A percentile compares a stretch with the other conserved stretches of the same genome.
Conservation (phyloP, 2,113 vertebrate genomes). For the Crypturellus undulatus region DNA sequence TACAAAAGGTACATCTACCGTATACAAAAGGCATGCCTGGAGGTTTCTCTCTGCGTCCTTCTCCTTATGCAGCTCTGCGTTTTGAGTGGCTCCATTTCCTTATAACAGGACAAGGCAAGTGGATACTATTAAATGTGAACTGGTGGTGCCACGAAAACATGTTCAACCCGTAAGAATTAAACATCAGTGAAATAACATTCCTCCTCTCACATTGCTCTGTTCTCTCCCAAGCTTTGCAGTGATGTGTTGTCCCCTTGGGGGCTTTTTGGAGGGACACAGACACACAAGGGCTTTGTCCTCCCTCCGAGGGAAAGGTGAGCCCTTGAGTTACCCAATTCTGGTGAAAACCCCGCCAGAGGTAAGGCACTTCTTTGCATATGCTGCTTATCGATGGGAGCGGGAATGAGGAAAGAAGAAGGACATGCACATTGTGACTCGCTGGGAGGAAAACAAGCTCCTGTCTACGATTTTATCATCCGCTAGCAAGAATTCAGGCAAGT, state of each 20-base stretch:
- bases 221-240: neutral
- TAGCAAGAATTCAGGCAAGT: neutral
- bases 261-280: neutral
- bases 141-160: neutral
- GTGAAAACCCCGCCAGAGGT: neutral
- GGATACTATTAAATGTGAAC: neutral
- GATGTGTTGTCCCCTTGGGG: neutral
- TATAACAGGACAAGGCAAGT: neutral
- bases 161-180: neutral
- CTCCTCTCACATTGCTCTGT: neutral
- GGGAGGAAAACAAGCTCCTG: neutral
- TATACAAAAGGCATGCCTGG: neutral
- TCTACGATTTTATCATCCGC: neutral
- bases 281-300: neutral
- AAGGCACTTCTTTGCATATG: conserved; percentile 5
- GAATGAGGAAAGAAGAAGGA: conserved; percentile 40
- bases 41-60: neutral
- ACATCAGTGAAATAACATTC: neutral
- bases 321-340: neutral
- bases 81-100: neutral
- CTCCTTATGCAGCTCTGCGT: neutral
- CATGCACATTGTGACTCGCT: neutral
- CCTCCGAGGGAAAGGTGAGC: neutral
- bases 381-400: neutral
- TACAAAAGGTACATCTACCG: too few relatives aligned